Conservation (phyloP, 1,140 invertebrate species). For the Dreissena rostriformis region DNA sequence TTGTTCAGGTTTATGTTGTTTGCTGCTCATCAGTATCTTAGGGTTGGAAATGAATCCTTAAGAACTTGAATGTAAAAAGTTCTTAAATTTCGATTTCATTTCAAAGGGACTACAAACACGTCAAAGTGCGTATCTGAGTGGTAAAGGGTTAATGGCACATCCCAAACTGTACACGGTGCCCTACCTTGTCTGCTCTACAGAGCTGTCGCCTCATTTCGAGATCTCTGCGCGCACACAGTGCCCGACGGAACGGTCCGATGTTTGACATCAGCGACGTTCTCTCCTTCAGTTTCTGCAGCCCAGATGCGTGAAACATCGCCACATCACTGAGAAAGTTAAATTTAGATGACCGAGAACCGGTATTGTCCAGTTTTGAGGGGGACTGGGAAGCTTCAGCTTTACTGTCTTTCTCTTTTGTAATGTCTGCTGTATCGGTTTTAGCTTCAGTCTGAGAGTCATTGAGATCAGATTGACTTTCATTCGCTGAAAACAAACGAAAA, state of each 20-base stretch:
- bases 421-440: constrained; percentile 22
- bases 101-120: no score
- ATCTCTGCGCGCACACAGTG: constrained; percentile 78
- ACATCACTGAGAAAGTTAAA: constrained; percentile 71
- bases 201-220: constrained; percentile 77
- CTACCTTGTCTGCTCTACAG: constrained; percentile 74
- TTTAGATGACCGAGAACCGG: constrained; percentile 10
- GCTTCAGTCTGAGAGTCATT: not conserved
- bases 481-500: constrained; percentile 11
- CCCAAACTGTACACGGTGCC: no score
- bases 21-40: no score
- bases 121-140: no score
- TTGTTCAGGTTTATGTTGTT: no score
- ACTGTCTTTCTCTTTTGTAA: constrained; percentile 35
- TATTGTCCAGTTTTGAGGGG: constrained; percentile 12
- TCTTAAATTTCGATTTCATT: no score
- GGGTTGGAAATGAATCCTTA: no score
- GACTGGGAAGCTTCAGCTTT: not conserved
- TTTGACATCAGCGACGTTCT: constrained; percentile 69
- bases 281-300: constrained; percentile 64
- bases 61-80: no score
- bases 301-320: constrained; percentile 67
- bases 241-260: constrained; percentile 76
- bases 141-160: no score
- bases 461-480: not conserved